phyloP scores from a whole-genome alignment of 2,113 vertebrate species.

The Brachyhypopomus gauderio region DNA sequence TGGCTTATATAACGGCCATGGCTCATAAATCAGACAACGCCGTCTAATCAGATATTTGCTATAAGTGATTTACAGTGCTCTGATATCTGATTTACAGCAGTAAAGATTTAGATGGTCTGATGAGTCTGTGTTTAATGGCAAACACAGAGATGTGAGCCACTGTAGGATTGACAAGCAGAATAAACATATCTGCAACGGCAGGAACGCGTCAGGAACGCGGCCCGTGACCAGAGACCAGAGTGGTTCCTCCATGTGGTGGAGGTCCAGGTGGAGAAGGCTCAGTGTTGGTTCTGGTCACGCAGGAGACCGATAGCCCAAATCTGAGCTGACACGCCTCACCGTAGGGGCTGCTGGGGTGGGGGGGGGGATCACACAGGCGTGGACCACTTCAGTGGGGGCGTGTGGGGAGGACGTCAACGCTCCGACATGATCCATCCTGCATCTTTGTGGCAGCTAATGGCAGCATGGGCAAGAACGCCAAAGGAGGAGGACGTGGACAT shows the following conservation, averaged over 20 bases:
- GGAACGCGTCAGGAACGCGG: not conserved
- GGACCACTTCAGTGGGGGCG: not conserved
- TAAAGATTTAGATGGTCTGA: too few species aligned
- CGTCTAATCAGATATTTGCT: conserved; percentile 4
- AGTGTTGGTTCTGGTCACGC: conserved; percentile 76
- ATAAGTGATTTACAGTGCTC: conserved; percentile 2
- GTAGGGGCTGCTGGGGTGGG: conserved; percentile 92
- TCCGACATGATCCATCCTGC: not conserved
- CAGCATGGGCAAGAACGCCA: too few species aligned
- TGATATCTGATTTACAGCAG: conserved; percentile 14
- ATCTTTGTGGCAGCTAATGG: too few species aligned
- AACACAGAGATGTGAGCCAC: not conserved
- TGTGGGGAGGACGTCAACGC: not conserved
- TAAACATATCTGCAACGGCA: conserved; percentile 12
- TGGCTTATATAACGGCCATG: not conserved
- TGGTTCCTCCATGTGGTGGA: not conserved
- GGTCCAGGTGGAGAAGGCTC: conserved; percentile 18
- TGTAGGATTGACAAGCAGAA: conserved; percentile 12
- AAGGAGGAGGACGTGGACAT: too few species aligned
- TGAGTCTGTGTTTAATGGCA: conserved; percentile 11
- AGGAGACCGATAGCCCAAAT: conserved; percentile 89
- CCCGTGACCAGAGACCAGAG: too few species aligned
- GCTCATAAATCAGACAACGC: conserved; percentile 11
- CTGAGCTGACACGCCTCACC: conserved; percentile 90
- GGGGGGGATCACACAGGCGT: conserved; percentile 72